A percentile compares a stretch with the other conserved stretches of the same genome.
These are phyloP conservation scores for Phrynocephalus vlangalii DNA, from an alignment of 2,797 vertebrate genomes.

Conservation along the genomic window DNA sequence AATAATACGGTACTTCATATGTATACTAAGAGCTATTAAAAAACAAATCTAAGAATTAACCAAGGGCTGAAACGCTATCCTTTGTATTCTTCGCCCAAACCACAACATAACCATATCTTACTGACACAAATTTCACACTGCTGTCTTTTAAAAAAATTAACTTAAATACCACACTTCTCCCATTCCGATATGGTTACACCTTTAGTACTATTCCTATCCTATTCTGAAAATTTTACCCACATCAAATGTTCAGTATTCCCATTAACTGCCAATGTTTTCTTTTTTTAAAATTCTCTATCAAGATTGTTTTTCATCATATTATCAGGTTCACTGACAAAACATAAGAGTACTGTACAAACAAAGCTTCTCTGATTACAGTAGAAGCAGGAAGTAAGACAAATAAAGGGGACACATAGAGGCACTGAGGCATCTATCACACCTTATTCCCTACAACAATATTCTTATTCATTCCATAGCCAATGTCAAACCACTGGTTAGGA, in stretches of 20 bases:
- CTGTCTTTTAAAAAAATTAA: background rate
- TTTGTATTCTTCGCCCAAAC: background rate
- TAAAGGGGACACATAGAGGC: background rate
- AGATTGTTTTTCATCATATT: background rate
- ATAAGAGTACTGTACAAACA: background rate
- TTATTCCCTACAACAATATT: background rate
- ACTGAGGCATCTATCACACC: background rate
- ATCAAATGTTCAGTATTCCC: background rate
- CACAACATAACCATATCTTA: background rate
- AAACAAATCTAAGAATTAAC: background rate
- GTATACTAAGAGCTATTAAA: background rate
- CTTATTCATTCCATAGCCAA: background rate
- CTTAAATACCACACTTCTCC: background rate
- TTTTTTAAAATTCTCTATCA: background rate
- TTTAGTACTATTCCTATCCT: background rate
- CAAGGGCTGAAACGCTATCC: background rate
- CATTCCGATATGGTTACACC: background rate
- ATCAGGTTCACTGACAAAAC: background rate
- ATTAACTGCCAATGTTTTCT: background rate
- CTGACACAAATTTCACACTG: background rate
- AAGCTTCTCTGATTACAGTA: background rate
- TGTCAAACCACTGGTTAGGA: background rate
- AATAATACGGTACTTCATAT: background rate
- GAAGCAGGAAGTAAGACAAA: background rate
- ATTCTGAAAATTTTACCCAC: background rate